Evolutionary conservation across 2,797 vertebrate genomes (phyloP).

Genomic region (Chelon labrosus): DNA sequence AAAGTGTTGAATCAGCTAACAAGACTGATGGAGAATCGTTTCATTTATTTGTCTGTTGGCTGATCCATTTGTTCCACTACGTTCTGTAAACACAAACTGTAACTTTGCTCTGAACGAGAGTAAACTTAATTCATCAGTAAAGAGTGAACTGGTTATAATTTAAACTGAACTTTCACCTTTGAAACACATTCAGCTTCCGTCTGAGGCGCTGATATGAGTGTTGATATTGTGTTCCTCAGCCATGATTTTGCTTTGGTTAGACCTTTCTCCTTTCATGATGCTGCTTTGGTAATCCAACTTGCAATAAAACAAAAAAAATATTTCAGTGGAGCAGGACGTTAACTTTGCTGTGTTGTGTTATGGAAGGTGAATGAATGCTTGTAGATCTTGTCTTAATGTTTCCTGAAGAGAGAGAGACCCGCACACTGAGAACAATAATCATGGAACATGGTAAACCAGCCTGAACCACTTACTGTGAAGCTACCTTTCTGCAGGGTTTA

Average conservation of each 20-base stretch:
- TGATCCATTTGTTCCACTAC: background rate
- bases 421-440: background rate
- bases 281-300: background rate
- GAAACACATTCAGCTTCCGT: background rate
- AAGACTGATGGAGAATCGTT: no score
- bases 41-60: background rate
- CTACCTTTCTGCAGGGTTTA: background rate
- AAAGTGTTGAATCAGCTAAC: no score
- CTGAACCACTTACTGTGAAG: background rate
- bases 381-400: conserved; percentile 9
- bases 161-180: background rate
- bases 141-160: background rate
- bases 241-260: background rate
- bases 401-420: conserved; percentile 24
- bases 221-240: no score
- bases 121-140: background rate
- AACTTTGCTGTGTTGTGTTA: background rate
- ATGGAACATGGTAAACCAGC: background rate
- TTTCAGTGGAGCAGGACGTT: background rate
- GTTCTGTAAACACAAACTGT: background rate
- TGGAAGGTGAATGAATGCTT: background rate
- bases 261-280: background rate
- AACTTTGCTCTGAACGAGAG: background rate
- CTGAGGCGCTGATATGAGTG: background rate
- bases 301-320: background rate